Evolutionary conservation across 2,888 invertebrate genomes (phyloP).

Genomic region (Drosophila phalerata): DNA sequence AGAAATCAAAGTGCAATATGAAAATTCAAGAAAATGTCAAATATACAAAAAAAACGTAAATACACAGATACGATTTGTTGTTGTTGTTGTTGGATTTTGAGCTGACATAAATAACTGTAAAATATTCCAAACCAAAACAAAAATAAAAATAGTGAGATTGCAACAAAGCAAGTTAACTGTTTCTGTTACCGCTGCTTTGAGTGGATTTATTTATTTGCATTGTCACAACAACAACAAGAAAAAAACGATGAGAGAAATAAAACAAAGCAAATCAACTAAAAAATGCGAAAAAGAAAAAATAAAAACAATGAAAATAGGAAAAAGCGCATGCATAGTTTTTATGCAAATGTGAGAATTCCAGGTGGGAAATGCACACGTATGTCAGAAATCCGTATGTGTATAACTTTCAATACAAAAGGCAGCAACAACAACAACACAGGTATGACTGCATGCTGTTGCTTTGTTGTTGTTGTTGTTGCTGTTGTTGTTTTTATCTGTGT

Average conservation of each 20-base stretch:
- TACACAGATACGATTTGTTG: neutral
- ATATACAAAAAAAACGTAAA: too few species aligned
- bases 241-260: constrained; percentile 5
- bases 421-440: constrained; percentile 27
- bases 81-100: constrained; percentile 8
- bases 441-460: constrained; percentile 33
- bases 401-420: constrained; percentile 34
- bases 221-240: constrained; percentile 3
- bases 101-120: constrained; percentile 54
- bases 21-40: constrained; percentile 4
- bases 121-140: constrained; percentile 26
- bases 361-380: constrained; percentile 42
- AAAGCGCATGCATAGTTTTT: constrained; percentile 63
- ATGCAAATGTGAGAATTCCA: constrained; percentile 62
- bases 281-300: constrained; percentile 25
- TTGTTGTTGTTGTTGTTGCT: constrained; percentile 37
- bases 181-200: constrained; percentile 45
- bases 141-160: constrained; percentile 16
- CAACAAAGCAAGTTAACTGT: constrained; percentile 23
- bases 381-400: constrained; percentile 1
- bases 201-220: constrained; percentile 68
- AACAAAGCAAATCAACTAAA: constrained; percentile 41
- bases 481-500: constrained; percentile 50
- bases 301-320: constrained; percentile 29
- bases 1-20: neutral